These are phyloP conservation scores for Neodiprion pinetum DNA, from an alignment of 1,140 invertebrate genomes.

Conservation along the genomic window DNA sequence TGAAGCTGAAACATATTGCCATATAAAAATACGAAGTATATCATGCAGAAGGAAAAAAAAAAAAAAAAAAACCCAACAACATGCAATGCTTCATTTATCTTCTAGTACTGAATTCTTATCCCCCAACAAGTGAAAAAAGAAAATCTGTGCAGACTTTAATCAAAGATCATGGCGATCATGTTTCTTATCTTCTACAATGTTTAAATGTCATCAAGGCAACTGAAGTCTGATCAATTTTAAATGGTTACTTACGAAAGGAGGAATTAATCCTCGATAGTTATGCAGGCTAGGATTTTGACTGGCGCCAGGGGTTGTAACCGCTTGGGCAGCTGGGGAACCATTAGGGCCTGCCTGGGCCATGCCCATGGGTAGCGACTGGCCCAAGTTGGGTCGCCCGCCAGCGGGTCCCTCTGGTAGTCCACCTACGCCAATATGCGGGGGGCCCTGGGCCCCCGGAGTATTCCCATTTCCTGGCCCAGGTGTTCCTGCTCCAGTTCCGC, in stretches of 20 bases:
- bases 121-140: too few species aligned
- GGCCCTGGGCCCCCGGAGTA: constrained; percentile 66
- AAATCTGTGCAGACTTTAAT: too few species aligned
- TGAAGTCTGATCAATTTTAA: background rate
- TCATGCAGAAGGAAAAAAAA: too few species aligned
- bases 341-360: constrained; percentile 72
- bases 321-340: constrained; percentile 49
- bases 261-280: constrained; percentile 77
- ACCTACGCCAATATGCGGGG: constrained; percentile 51
- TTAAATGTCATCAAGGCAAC: too few species aligned
- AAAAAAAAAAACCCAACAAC: too few species aligned
- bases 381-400: constrained; percentile 63
- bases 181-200: too few species aligned
- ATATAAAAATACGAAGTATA: too few species aligned
- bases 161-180: too few species aligned
- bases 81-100: too few species aligned
- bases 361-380: constrained; percentile 59
- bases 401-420: constrained; percentile 47
- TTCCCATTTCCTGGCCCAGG: constrained; percentile 62
- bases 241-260: constrained; percentile 70
- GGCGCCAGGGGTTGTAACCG: constrained; percentile 55
- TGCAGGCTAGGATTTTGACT: constrained; percentile 55
- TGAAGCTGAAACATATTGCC: too few species aligned
- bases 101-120: too few species aligned
- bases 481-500: constrained; percentile 59